Percentiles rank a stretch among this genome's conserved stretches.
phyloP scores from a whole-genome alignment of 2,797 vertebrate species.

The Arctocebus calabarensis region DNA sequence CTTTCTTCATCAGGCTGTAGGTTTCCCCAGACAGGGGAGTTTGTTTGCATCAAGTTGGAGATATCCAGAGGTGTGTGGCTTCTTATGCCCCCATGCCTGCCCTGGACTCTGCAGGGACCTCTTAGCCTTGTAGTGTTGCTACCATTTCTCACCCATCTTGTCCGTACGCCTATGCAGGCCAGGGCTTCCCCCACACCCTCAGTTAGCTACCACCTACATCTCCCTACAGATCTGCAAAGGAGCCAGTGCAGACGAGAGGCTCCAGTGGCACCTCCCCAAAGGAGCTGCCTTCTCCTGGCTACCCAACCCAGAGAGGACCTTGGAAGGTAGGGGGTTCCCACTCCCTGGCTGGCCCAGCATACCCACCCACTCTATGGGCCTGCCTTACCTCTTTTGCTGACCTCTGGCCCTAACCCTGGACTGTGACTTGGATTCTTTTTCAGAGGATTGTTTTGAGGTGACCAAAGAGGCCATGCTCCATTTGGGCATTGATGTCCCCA shows the following conservation, averaged over 20 bases:
- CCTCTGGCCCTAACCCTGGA: background rate
- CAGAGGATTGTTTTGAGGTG: conserved; percentile 95
- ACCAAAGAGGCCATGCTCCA: conserved; percentile 95
- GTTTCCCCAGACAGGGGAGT: background rate
- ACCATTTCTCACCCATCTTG: background rate
- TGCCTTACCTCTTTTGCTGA: background rate
- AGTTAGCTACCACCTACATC: background rate
- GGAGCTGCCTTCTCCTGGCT: conserved; percentile 93
- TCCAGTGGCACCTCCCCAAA: conserved; percentile 92
- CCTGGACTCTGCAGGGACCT: background rate
- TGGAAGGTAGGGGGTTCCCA: conserved; percentile 91
- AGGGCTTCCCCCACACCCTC: background rate
- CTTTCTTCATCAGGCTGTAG: background rate
- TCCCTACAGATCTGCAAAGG: conserved; percentile 94
- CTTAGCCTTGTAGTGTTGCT: background rate
- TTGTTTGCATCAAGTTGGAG: background rate
- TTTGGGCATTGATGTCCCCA: conserved; percentile 91
- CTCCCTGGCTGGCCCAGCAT: background rate
- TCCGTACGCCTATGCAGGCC: background rate
- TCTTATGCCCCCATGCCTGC: background rate
- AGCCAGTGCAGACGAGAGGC: conserved; percentile 92
- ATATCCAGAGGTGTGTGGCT: background rate
- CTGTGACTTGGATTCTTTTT: conserved; percentile 78
- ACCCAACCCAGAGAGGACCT: conserved; percentile 91
- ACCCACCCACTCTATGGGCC: background rate